Percentiles rank a stretch among this genome's conserved stretches.
phyloP scores from a whole-genome alignment of 1,140 invertebrate genomes.

The Drosophila navojoa region DNA sequence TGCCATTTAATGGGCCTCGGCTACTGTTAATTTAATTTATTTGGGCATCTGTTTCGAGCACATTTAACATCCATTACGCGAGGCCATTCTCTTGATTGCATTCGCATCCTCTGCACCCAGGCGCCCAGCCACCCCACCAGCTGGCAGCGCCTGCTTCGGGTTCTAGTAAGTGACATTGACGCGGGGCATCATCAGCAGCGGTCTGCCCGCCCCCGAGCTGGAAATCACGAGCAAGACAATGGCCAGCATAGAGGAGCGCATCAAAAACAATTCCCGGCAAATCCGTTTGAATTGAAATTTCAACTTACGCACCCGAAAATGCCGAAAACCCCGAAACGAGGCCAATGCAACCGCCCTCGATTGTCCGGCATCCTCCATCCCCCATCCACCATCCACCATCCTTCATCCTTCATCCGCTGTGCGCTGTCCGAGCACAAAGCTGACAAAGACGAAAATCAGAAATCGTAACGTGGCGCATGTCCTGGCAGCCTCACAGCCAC shows the following conservation, averaged over 20 bases:
- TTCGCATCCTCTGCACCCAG: slow-evolving; percentile 40
- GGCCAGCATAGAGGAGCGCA: slow-evolving; percentile 47
- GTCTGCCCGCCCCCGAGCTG: slow-evolving; percentile 2
- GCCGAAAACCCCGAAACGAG: slow-evolving; percentile 37
- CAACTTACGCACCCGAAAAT: slow-evolving; percentile 59
- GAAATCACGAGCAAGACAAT: slow-evolving; percentile 49
- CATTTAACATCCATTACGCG: slow-evolving; percentile 80
- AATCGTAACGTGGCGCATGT: slow-evolving; percentile 66
- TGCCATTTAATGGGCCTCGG: slow-evolving; percentile 21
- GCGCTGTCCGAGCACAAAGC: slow-evolving; percentile 58
- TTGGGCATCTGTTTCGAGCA: slow-evolving; percentile 78
- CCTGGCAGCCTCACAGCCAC: slow-evolving; percentile 58
- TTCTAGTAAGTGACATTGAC: slow-evolving; percentile 33
- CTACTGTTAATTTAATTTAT: slow-evolving; percentile 77
- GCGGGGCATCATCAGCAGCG: slow-evolving; percentile 42
- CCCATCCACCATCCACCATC: not conserved
- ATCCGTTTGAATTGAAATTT: slow-evolving; percentile 82
- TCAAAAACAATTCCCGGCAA: slow-evolving; percentile 78
- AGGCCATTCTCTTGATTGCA: slow-evolving; percentile 81
- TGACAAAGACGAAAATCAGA: slow-evolving; percentile 77
- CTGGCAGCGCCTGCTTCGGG: not conserved
- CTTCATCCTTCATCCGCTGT: slow-evolving; percentile 18
- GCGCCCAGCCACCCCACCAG: slow-evolving; percentile 10
- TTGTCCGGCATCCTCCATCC: not conserved
- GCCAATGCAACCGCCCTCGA: slow-evolving; percentile 20